Conservation (phyloP, 1,140 invertebrate species). For the Lasioglossum albipes region DNA sequence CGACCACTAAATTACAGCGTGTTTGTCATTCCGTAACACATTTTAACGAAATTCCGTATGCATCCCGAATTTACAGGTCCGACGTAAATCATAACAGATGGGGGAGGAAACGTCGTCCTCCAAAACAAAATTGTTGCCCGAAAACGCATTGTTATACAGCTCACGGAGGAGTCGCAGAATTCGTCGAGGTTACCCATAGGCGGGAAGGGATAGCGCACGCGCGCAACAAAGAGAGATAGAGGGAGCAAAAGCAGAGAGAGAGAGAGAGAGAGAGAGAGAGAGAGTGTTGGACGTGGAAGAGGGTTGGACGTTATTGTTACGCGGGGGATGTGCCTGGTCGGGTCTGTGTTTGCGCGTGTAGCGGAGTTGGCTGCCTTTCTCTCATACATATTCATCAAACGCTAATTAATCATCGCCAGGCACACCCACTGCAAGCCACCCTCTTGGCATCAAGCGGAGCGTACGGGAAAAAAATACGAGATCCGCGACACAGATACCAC, state of each 20-base stretch:
- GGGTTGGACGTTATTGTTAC: slow-evolving; percentile 63
- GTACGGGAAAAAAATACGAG: slow-evolving; percentile 2
- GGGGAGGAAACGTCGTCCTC: slow-evolving; percentile 36
- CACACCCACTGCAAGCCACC: slow-evolving; percentile 56
- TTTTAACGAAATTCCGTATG: slow-evolving; percentile 15
- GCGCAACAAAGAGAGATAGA: no score
- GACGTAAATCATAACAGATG: slow-evolving; percentile 51
- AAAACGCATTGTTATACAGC: slow-evolving; percentile 61
- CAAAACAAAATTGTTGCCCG: slow-evolving; percentile 25
- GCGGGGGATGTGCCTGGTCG: slow-evolving; percentile 49
- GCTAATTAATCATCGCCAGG: slow-evolving; percentile 78
- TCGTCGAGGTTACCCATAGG: slow-evolving; percentile 49
- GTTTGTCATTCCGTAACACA: background rate
- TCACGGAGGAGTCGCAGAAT: slow-evolving; percentile 62
- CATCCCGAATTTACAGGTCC: slow-evolving; percentile 18
- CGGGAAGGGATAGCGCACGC: slow-evolving; percentile 11
- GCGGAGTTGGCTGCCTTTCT: slow-evolving; percentile 65
- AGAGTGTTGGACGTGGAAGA: slow-evolving; percentile 38
- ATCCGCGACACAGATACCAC: slow-evolving; percentile 52
- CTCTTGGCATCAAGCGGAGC: slow-evolving; percentile 45
- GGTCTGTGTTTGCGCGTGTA: slow-evolving; percentile 34
- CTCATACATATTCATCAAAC: slow-evolving; percentile 80
- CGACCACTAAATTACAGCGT: background rate
- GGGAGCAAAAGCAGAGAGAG: background rate
- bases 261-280: background rate